Conservation (phyloP, 2,113 vertebrate species). For the Sapayoa aenigma region DNA sequence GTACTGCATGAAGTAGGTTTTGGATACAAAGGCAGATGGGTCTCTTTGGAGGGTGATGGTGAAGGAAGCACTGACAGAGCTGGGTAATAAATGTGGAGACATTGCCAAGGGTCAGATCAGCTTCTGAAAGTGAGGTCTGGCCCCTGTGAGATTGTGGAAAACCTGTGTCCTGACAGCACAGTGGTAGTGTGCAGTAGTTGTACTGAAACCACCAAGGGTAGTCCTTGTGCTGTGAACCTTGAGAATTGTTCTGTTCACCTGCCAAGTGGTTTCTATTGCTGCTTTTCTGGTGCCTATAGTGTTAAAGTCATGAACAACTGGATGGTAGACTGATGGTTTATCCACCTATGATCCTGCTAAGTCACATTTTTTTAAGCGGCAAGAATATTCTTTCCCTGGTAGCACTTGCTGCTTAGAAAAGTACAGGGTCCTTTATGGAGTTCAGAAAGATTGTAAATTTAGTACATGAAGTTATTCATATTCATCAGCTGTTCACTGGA, state of each 20-base stretch:
- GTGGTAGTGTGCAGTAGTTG: neutral
- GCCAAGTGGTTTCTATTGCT: neutral
- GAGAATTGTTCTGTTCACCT: neutral
- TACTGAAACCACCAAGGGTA: neutral
- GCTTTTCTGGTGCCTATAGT: neutral
- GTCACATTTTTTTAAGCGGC: neutral
- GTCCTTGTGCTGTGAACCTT: neutral
- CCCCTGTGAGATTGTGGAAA: neutral
- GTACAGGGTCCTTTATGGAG: fast-evolving
- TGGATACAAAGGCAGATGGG: neutral
- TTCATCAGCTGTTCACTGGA: neutral
- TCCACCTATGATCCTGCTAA: neutral
- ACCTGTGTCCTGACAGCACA: neutral
- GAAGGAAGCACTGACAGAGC: neutral
- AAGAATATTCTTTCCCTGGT: neutral
- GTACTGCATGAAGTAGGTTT: neutral
- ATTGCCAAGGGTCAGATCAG: neutral
- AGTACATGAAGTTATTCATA: neutral
- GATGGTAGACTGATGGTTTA: neutral
- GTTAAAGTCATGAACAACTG: neutral
- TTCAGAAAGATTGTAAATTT: neutral
- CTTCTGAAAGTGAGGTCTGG: neutral
- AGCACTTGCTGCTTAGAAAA: neutral
- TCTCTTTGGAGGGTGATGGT: neutral
- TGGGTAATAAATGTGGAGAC: neutral